These are phyloP conservation scores for Taeniopygia guttata DNA, from an alignment of 2,797 vertebrate genomes.

Conservation along the genomic window DNA sequence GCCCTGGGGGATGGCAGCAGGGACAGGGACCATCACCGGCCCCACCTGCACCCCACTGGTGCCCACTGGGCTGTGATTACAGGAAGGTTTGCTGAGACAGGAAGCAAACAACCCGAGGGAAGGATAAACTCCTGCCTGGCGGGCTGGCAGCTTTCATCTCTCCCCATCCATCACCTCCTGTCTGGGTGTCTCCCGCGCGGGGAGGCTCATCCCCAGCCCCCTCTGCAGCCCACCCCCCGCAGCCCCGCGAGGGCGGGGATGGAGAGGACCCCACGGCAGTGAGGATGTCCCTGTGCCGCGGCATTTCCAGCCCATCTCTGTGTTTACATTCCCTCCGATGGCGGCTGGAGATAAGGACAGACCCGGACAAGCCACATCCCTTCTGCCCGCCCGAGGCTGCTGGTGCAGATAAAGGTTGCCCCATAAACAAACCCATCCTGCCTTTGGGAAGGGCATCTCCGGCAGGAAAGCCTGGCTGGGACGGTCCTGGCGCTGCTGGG, in stretches of 20 bases:
- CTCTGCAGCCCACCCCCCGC: rapidly evolving
- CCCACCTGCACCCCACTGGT: not conserved
- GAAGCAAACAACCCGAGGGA: not conserved
- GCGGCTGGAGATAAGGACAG: not conserved
- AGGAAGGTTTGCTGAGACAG: not conserved
- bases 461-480: not conserved
- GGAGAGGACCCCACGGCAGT: rapidly evolving
- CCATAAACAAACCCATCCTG: constrained; percentile 63
- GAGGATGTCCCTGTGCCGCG: constrained; percentile 7
- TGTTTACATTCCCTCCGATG: constrained; percentile 56
- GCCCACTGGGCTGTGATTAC: not conserved
- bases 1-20: not conserved
- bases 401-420: constrained; percentile 35
- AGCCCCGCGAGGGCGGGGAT: rapidly evolving
- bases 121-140: not conserved
- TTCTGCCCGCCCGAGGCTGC: not conserved
- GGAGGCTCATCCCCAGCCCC: not conserved
- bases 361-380: not conserved
- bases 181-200: not conserved
- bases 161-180: not conserved
- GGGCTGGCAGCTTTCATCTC: not conserved
- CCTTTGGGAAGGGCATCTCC: not conserved
- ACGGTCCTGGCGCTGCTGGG: not conserved
- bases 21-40: not conserved
- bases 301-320: constrained; percentile 15